These are phyloP conservation scores for Spinus pinus DNA, from an alignment of 2,797 vertebrate species.

Conservation along the genomic window DNA sequence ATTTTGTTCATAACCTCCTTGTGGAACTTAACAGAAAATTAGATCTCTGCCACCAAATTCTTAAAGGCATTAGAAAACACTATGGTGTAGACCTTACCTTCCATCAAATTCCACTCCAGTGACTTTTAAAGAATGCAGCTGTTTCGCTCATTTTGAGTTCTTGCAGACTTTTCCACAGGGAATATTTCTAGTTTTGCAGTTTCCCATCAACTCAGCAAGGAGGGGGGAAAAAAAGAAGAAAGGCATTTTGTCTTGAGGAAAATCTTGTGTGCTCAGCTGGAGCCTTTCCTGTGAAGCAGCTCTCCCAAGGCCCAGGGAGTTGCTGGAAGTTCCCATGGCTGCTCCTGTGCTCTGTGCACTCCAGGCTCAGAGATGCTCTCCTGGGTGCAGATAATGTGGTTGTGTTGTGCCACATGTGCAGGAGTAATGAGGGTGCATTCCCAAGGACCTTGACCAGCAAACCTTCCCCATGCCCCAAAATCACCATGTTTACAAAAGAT, in stretches of 20 bases:
- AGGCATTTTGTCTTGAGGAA: conserved; percentile 15
- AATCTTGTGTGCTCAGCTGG: conserved; percentile 23
- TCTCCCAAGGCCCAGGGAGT: neutral
- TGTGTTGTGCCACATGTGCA: neutral
- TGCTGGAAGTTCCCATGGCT: conserved; percentile 10
- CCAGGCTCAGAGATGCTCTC: neutral
- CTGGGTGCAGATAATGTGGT: rapidly evolving
- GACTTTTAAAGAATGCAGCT: conserved; percentile 50
- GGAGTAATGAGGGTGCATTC: neutral
- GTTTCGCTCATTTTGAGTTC: neutral
- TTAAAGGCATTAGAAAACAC: conserved; percentile 27
- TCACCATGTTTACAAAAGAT: neutral
- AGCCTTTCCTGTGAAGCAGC: neutral
- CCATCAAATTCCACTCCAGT: conserved; percentile 42
- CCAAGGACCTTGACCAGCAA: neutral
- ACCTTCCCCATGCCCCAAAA: neutral
- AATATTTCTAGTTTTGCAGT: conserved; percentile 24
- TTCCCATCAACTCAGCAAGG: neutral
- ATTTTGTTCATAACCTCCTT: conserved; percentile 19
- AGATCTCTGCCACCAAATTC: conserved; percentile 30
- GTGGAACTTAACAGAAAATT: conserved; percentile 65
- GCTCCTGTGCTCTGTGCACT: neutral
- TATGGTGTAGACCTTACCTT: conserved; percentile 19
- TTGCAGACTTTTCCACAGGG: conserved; percentile 39
- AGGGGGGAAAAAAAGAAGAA: neutral